Evolutionary conservation across 2,888 invertebrate genomes (phyloP), one percentile per base, ranked within the genome.

Genomic region (Acholoe squamosa): DNA sequence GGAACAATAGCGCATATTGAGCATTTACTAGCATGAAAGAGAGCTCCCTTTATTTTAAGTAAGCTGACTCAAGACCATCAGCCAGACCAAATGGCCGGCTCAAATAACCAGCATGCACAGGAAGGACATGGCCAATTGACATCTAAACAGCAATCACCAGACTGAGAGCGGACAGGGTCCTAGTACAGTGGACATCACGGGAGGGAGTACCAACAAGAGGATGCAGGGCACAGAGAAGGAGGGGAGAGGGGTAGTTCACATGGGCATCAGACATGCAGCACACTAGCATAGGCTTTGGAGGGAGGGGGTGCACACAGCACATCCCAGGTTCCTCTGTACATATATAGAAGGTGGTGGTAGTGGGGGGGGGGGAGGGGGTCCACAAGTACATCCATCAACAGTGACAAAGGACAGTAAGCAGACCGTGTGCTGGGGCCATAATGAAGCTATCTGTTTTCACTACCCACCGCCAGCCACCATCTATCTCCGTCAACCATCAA

Each of bases 381-480:
- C 76, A 25, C 25, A n/a, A 43, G 54, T 22, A 54, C 54, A 52
- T 86, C 86, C 86, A 86, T 86, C 86, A 86, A 19, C 31, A 54
- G 54, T n/a, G 86, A 86, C 86, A 86, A 54, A 54, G 56, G 86
- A 54, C 54, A 56, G 54, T 86, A 56, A 86, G 54, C 86, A 86
- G 86, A 52, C 86, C 54, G 54, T 84, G 43, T 54, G 54, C 86
- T 52, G 14, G 54, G 22, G 33, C 80, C 86, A 54, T 86, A 86
- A 86, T 86, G 86, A 86, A 86, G 86, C 54, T 52, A 86, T 86
- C 86, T 54, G 86, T 86, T 86, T 54, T 86, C 86, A 33, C 25
- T 54, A 22, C 86, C 86, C 22, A 1, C 80, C 80, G 31, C 43
- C 43, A 1, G 31, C 25, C 25, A n/a, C 25, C 86, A 86, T 86